Evolutionary conservation across 2,797 vertebrate species (phyloP), one percentile per base, ranked within the genome.

Genomic region (Ataeniobius toweri): DNA sequence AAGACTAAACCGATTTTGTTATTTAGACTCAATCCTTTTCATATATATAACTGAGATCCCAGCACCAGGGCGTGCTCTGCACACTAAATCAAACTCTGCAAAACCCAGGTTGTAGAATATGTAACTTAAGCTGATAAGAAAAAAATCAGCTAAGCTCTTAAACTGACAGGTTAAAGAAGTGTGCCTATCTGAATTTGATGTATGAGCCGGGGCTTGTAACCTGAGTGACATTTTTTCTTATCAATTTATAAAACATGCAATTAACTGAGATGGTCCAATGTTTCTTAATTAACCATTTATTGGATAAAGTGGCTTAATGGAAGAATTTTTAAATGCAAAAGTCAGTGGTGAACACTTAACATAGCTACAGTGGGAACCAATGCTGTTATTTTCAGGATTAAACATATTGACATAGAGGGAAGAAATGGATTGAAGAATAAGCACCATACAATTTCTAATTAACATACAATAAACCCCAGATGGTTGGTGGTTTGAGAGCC

Each of bases 181-280:
- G 73, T 61, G 72, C 39, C 70, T 83, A 86, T 88, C 84, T 88
- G 89, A 92, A 90, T 91, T 90, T 88, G 83, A 90, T 50, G 75
- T 85, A 88, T 83, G 74, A 76, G 83, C 85, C 85, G 74, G 74
- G 78, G 85, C 74, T 85, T 88, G 79, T 89, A 87, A 93, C 88
- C 88, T 89, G 85, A 82, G 71, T 69, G 81, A 83, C 87, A 90
- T 92, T 82, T 88, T 84, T 88, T 74, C 84, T 89, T 89, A 94
- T 94, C 88, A 89, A 83, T 93, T 93, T 93, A 91, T 92, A 87
- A 93, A 94, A 93, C 88, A 91, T 82, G 90, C 86, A 92, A 93
- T 94, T 93, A 93, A 90, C 79, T 90, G 79, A 89, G 85, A 87
- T 89, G 85, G 89, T 90, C 71, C 68, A 59, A 91, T 89, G 86